Evolutionary conservation across 2,113 vertebrate genomes (phyloP).

Genomic region (Rhinolophus sinicus): DNA sequence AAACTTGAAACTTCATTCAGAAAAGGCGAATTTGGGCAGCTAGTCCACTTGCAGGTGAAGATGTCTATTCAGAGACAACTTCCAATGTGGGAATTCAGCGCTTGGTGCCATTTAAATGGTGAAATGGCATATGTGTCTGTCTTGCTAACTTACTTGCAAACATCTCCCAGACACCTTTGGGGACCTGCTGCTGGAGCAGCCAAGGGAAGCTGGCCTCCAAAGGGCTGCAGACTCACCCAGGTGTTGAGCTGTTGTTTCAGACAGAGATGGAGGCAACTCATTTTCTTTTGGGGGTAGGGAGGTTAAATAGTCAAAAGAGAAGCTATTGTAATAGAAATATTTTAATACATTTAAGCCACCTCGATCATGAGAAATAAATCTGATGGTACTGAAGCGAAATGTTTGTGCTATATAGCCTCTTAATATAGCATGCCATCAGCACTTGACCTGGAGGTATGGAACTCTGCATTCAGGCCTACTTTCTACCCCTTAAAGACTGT

Average conservation of each 20-base stretch:
- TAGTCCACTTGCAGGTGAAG: constrained; percentile 78
- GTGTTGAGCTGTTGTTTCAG: background rate
- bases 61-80: constrained; percentile 73
- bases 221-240: background rate
- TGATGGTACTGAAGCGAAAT: background rate
- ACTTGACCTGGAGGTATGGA: background rate
- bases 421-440: background rate
- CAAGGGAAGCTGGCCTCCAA: background rate
- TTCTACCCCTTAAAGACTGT: background rate
- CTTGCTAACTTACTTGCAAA: constrained; percentile 73
- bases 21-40: constrained; percentile 83
- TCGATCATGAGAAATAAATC: background rate
- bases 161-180: constrained; percentile 47
- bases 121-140: constrained; percentile 65
- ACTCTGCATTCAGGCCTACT: background rate
- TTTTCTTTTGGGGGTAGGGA: background rate
- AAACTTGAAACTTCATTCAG: constrained; percentile 85
- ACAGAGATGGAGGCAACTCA: background rate
- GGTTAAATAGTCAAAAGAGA: background rate
- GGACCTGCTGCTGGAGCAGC: background rate
- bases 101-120: constrained; percentile 70
- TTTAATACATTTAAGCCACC: background rate
- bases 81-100: constrained; percentile 64
- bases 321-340: background rate
- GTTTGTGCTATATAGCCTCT: background rate